Evolutionary conservation across 2,888 invertebrate species (phyloP), one percentile per base, ranked within the genome.

Genomic region (Cetonia aurata): DNA sequence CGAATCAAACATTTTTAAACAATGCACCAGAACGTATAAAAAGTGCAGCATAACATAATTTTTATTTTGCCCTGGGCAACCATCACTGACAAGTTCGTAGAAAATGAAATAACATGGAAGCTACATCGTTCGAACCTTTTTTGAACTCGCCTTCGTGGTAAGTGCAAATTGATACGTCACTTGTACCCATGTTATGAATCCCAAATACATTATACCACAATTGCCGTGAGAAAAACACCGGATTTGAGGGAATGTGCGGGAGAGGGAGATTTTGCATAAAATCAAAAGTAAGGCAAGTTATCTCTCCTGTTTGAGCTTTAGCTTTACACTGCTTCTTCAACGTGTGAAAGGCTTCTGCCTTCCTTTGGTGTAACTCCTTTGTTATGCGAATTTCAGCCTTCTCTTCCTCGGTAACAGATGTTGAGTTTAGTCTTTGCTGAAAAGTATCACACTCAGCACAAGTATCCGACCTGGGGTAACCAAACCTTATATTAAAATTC

Each of bases 141-240:
- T 59, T 59, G 12, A 17, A 15, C n/a, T 19, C 17, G 25, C 17
- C 2, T 41, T 41, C 2, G 41, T 37, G 31, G 25, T 65, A 65
- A 12, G 50, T 48, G 37, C 52, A 52, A 6, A 66, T 66, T 1
- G 50, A 15, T 4, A 19, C 66, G 13, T 25, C 31, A 6, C 33
- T n/a, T 33, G n/a, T 52, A n/a, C 13, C 46, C 15, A 65, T 13
- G 15, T 65, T 31, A 65, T 31, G 52, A 50, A 65, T 48, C 19
- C 52, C 52, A 33, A 66, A 66, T 15, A 52, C 52, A 66, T 48
- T 9, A 42, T 33, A 52, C 66, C 37, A 50, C 31, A 66, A 25
- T 46, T 66, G 50, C n/a, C 66, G 17, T 31, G 17, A 33, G 15
- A 37, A 66, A 33, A 50, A 66, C 25, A 19, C 48, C 10, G 57